Conservation (phyloP, 2,113 vertebrate species). For the Neolamprologus tretocephalus region DNA sequence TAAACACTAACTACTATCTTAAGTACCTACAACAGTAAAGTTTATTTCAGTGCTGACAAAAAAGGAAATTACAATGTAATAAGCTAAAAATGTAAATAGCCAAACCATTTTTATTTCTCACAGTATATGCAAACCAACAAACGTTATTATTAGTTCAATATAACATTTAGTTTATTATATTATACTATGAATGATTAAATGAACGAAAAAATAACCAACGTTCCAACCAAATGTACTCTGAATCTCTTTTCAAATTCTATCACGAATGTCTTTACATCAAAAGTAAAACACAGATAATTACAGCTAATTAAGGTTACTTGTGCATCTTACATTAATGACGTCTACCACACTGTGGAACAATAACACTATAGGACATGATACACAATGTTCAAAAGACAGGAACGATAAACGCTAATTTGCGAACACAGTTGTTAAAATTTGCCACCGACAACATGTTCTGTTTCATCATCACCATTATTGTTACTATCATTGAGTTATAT, state of each 20-base stretch:
- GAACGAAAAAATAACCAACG: neutral
- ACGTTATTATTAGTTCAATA: neutral
- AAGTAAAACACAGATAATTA: neutral
- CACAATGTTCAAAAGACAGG: neutral
- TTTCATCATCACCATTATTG: neutral
- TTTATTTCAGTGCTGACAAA: neutral
- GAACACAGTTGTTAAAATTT: neutral
- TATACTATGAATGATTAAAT: fast-evolving
- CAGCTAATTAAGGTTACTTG: too few relatives aligned
- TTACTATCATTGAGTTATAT: neutral
- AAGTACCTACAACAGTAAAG: neutral
- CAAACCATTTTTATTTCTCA: neutral
- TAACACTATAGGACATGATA: neutral
- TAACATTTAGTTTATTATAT: neutral
- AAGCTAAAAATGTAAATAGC: neutral
- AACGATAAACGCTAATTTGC: neutral
- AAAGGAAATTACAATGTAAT: neutral
- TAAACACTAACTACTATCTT: neutral
- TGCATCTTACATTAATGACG: neutral
- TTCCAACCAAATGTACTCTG: neutral
- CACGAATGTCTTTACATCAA: neutral
- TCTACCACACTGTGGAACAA: neutral
- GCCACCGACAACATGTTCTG: neutral
- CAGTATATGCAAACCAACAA: neutral
- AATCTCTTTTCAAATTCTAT: neutral